Percentiles rank a stretch among this genome's conserved stretches.
phyloP scores from a whole-genome alignment of 2,797 vertebrate species.

The Alosa sapidissima region DNA sequence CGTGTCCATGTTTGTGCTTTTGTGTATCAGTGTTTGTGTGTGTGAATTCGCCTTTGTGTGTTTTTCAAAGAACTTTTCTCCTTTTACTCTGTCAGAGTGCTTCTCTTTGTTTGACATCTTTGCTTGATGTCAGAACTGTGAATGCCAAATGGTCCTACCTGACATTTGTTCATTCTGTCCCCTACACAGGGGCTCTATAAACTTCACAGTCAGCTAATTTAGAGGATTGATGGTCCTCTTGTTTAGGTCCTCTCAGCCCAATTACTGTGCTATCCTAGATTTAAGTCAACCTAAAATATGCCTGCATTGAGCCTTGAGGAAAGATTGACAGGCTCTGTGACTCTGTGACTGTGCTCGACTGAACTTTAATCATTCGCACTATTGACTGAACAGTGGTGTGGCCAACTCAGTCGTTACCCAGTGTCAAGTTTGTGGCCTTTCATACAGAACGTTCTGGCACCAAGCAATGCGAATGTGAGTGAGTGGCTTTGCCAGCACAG shows the following conservation, averaged over 20 bases:
- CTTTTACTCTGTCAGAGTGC: constrained; percentile 25
- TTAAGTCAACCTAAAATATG: background rate
- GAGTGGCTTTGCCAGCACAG: background rate
- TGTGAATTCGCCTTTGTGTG: constrained; percentile 27
- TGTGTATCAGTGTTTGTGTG: constrained; percentile 34
- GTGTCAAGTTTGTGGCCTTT: background rate
- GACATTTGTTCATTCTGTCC: background rate
- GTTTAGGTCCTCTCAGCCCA: background rate
- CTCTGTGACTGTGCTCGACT: background rate
- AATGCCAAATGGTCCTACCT: constrained; percentile 7
- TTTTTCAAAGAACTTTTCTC: background rate
- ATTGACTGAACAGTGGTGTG: background rate
- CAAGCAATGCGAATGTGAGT: constrained; percentile 24
- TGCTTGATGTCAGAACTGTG: constrained; percentile 37
- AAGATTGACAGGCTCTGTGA: background rate
- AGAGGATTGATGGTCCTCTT: background rate
- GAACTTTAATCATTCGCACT: background rate
- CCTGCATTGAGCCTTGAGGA: background rate
- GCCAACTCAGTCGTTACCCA: background rate
- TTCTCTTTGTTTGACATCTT: constrained; percentile 29
- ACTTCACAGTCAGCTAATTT: background rate
- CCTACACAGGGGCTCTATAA: background rate
- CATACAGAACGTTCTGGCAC: constrained; percentile 34
- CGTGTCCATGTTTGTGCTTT: constrained; percentile 61
- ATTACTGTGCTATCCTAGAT: background rate